Percentiles rank a stretch among this genome's conserved stretches.
Conservation (phyloP, 2,888 invertebrate species). For the Campoplex nolae region DNA sequence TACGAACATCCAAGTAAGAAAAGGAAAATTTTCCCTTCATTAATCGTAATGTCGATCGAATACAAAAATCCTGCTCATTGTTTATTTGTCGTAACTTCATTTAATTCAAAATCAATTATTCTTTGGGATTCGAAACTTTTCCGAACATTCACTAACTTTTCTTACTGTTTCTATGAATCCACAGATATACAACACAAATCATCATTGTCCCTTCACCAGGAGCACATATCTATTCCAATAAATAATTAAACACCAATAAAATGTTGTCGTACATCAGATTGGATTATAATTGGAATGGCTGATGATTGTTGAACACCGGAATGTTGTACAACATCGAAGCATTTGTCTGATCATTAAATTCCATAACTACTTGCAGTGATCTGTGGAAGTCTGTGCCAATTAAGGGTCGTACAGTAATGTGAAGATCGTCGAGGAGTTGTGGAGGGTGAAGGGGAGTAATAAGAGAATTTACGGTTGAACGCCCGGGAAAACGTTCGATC, state of each 20-base stretch:
- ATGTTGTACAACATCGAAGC: slow-evolving; percentile 1
- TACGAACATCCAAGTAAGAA: not conserved
- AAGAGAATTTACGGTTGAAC: slow-evolving; percentile 41
- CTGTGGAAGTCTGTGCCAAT: slow-evolving; percentile 17
- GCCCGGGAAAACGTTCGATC: slow-evolving; percentile 50
- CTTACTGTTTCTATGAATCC: not conserved
- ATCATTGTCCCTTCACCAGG: too few relatives aligned
- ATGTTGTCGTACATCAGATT: not conserved
- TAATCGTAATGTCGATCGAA: too few relatives aligned
- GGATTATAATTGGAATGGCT: not conserved
- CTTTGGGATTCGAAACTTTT: not conserved
- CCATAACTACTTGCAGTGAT: slow-evolving; percentile 29
- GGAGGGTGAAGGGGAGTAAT: slow-evolving; percentile 25
- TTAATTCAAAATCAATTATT: not conserved
- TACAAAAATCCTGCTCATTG: too few relatives aligned
- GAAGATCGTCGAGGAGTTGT: slow-evolving; percentile 12
- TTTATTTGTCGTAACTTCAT: too few relatives aligned
- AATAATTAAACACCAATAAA: not conserved
- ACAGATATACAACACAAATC: not conserved
- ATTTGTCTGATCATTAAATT: slow-evolving; percentile 12
- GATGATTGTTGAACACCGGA: not conserved
- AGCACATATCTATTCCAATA: not conserved
- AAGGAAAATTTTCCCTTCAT: not conserved
- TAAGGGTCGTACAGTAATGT: slow-evolving; percentile 28
- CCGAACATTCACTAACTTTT: not conserved